Conservation (phyloP, 2,797 vertebrate species). For the Sciaenops ocellatus region DNA sequence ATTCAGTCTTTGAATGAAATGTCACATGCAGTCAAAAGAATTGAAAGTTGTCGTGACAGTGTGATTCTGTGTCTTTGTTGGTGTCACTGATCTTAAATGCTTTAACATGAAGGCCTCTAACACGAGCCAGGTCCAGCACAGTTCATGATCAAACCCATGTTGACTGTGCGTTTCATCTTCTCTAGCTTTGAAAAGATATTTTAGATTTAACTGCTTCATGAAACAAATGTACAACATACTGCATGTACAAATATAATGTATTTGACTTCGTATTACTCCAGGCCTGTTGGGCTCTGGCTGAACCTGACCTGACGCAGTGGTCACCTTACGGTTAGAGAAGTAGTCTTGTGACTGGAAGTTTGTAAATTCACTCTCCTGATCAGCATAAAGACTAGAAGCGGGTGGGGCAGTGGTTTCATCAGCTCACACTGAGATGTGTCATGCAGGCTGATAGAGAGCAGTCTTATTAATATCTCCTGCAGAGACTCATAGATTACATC, state of each 20-base stretch:
- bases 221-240: no score
- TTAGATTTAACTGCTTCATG: background rate
- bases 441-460: no score
- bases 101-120: conserved; percentile 10
- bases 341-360: no score
- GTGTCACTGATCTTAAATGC: background rate
- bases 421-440: no score
- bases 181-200: background rate
- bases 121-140: background rate
- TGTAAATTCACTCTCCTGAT: no score
- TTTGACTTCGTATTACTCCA: background rate
- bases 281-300: background rate
- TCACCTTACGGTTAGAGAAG: no score
- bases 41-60: background rate
- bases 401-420: no score
- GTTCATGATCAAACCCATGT: background rate
- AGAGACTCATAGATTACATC: no score
- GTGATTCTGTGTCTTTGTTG: background rate
- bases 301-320: background rate
- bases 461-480: no score
- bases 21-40: background rate
- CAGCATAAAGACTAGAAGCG: no score
- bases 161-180: background rate
- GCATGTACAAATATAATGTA: background rate
- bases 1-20: conserved; percentile 11